Base-by-base conservation (phyloP, 2,888 invertebrate genomes). In the Andrena fulva region DNA sequence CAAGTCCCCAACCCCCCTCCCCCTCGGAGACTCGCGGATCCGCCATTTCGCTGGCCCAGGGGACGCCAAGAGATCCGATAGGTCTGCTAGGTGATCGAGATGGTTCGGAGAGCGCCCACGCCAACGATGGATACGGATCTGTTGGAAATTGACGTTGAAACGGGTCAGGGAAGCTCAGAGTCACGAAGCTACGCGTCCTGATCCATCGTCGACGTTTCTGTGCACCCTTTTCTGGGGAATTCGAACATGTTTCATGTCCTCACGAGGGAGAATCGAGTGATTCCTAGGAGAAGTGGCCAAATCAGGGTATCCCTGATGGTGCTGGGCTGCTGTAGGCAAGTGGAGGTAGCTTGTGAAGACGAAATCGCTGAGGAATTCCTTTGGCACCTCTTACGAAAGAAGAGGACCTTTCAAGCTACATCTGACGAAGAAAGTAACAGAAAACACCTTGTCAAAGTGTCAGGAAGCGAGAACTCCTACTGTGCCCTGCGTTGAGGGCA, bases 1-100 rank as follows among this genome's bases (percentile, higher is more conserved):
- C 89, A 90, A 90, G 79, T 86, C 77, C 63, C 77, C 42, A 42
- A 42, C 42, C 42, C 42, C 42, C 42, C 42, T 16, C 70, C 74
- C 74, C 73, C 42, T 77, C 72, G 76, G 88, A 87, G 74, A 27
- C 86, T 71, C 88, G 86, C 84, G 77, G 68, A 42, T 71, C 16
- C 27, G 33, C 24, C 35, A 16, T 31, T 50, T 69, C 24, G 20
- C 5, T 4, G 59, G 64, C 16, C 10, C 16, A 8, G 10, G 2
- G 42, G 10, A 10, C 48, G 16, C 27, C 24, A 20, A 16, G 16
- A 10, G 42, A 1, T 50, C 31, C 35, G 35, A 35, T 63, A 35
- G 35, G 16, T 64, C 64, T 64, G 20, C 24, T 31, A 20, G 12
- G 12, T 63, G 24, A 10, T 6, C 8, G 27, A 33, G 2, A n/a